Percentiles rank a stretch among this genome's conserved stretches.
These are phyloP conservation scores for Istiophorus platypterus DNA, from an alignment of 2,113 vertebrate species.

Conservation along the genomic window DNA sequence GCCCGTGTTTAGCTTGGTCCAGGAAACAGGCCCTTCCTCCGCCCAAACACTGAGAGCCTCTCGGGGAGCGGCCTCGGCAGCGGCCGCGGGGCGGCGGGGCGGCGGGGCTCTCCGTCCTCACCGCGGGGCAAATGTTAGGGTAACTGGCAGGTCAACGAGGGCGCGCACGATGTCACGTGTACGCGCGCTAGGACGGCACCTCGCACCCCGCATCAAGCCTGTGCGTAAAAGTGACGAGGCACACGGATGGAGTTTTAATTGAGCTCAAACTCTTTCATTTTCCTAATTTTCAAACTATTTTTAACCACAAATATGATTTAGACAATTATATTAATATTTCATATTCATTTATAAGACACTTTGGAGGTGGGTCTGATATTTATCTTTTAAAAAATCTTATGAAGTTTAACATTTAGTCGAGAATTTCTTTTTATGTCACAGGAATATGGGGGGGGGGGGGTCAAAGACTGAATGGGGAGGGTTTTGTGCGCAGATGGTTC, in stretches of 20 bases:
- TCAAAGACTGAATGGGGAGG: too few relatives aligned
- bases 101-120: constrained; percentile 61
- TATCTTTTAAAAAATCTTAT: background rate
- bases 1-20: constrained; percentile 92
- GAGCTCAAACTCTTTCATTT: background rate
- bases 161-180: background rate
- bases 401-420: background rate
- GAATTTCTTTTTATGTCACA: background rate
- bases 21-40: constrained; percentile 99
- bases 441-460: too few relatives aligned
- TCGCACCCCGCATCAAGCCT: background rate
- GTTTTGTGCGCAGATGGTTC: background rate
- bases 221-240: constrained; percentile 29
- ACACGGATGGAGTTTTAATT: background rate
- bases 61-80: constrained; percentile 74
- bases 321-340: background rate
- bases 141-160: constrained; percentile 55
- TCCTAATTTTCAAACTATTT: background rate
- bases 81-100: constrained; percentile 83
- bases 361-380: background rate
- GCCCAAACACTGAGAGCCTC: constrained; percentile 91
- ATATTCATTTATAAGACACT: background rate
- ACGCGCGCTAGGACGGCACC: background rate
- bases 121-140: too few relatives aligned
- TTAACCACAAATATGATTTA: background rate